phyloP scores from a whole-genome alignment of 2,797 vertebrate species.

The Coccyzus lansbergi region DNA sequence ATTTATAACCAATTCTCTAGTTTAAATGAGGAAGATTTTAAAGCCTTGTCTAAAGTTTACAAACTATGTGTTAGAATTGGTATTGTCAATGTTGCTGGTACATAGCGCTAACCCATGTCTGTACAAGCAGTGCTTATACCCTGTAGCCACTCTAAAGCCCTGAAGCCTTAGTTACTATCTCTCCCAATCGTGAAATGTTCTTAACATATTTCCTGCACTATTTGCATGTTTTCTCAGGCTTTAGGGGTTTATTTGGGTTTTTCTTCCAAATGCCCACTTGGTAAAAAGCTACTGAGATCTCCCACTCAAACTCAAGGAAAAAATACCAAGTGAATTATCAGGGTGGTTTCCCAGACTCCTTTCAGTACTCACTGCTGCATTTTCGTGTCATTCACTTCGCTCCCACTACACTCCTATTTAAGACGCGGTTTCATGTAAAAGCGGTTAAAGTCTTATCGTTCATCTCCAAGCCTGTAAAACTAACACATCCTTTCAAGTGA shows the following conservation, averaged over 20 bases:
- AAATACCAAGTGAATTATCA: neutral
- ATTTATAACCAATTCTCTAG: neutral
- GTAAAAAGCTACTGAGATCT: neutral
- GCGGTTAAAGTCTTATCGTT: neutral
- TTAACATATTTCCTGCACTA: neutral
- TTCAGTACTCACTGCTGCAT: neutral
- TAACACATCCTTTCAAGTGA: neutral
- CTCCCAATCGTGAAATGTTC: neutral
- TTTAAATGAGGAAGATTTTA: neutral
- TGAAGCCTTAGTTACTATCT: slow-evolving; percentile 20
- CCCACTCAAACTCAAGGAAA: neutral
- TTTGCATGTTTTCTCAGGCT: neutral
- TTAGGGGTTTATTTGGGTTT: neutral
- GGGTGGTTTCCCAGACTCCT: neutral
- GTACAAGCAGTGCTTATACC: neutral
- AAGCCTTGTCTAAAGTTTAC: neutral
- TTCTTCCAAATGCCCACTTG: neutral
- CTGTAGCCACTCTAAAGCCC: neutral
- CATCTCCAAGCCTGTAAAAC: slow-evolving; percentile 26
- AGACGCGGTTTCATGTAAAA: neutral
- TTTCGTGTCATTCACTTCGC: neutral
- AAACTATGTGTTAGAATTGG: neutral
- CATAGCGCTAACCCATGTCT: neutral
- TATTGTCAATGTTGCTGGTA: neutral
- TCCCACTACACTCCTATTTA: neutral